Conservation (phyloP, 2,888 invertebrate species). For the Pollenia amentaria region DNA sequence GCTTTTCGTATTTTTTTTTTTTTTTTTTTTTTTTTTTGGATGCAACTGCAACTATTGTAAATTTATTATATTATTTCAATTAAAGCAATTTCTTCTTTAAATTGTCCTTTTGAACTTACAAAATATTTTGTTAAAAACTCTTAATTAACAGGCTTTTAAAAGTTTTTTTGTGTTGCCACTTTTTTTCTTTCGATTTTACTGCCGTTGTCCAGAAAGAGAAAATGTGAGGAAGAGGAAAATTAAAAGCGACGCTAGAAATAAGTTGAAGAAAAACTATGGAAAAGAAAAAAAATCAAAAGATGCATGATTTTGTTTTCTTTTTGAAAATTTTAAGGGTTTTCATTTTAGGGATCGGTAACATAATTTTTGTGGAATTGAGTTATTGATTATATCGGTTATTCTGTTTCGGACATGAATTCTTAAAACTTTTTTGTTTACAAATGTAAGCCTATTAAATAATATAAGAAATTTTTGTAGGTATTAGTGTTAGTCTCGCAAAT, state of each 20-base stretch:
- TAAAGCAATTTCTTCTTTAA: constrained; percentile 65
- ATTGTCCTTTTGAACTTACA: constrained; percentile 65
- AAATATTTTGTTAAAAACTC: constrained; percentile 69
- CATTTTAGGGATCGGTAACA: no score
- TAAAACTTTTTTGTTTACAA: no score
- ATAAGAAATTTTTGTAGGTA: no score
- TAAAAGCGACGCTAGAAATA: no score
- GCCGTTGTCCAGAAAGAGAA: not conserved
- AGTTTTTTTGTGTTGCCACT: constrained; percentile 30
- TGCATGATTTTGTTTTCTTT: not conserved
- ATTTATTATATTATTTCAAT: constrained; percentile 66
- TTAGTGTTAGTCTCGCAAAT: no score
- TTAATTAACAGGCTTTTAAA: constrained; percentile 74
- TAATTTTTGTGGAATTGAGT: no score
- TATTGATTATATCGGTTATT: no score
- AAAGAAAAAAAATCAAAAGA: not conserved
- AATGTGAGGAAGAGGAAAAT: not conserved
- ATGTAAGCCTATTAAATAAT: no score
- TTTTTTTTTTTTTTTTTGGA: constrained; percentile 9
- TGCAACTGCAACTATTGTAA: constrained; percentile 52
- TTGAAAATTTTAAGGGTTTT: no score
- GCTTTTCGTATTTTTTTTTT: constrained; percentile 2
- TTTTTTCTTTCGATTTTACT: not conserved
- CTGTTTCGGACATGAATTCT: no score
- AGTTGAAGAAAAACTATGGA: not conserved